Evolutionary conservation across 2,888 invertebrate species (phyloP), one percentile per base, ranked within the genome.

Genomic region (Apodemia hepburni): DNA sequence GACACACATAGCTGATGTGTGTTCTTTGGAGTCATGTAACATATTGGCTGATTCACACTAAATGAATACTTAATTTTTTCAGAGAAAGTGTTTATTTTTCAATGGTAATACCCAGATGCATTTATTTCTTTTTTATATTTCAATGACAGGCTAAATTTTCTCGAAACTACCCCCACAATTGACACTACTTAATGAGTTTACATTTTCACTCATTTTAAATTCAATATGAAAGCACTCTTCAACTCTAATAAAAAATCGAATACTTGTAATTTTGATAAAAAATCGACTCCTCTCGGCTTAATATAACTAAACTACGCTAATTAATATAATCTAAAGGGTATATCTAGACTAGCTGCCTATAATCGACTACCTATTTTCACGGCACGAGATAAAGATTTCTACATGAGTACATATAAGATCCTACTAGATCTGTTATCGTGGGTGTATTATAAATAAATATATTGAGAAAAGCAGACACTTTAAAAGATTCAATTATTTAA

Each of bases 301-400:
- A 27, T 27, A 54, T 27, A 54, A 27, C 51, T 27, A 51, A 51
- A 27, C 54, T 54, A 54, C 54, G 7, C 54, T 54, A 54, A 54
- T 6, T 22, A 54, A 54, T 54, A 54, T 54, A 54, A 11, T 27
- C 54, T 54, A 54, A 54, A 22, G 54, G 54, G 27, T 15, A 27
- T 54, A 27, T 54, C 54, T 54, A 54, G 27, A 54, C 12, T 54
- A 54, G 27, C 3, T 15, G 22, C 51, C 27, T 54, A 54, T 54
- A 54, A 22, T 42, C 15, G 42, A 54, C 51, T 54, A 27, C 51
- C 51, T 51, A 54, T 54, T 54, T 54, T 6, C 51, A 54, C 51
- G 18, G 18, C 22, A 54, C 51, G 51, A 54, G 22, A 27, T 18
- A 12, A 15, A 27, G 6, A 15, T 15, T 54, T 27, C 54, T 54